Percentiles rank a stretch among this genome's conserved stretches.
phyloP scores from a whole-genome alignment of 2,888 invertebrate genomes.

The Linnaemya tessellans region DNA sequence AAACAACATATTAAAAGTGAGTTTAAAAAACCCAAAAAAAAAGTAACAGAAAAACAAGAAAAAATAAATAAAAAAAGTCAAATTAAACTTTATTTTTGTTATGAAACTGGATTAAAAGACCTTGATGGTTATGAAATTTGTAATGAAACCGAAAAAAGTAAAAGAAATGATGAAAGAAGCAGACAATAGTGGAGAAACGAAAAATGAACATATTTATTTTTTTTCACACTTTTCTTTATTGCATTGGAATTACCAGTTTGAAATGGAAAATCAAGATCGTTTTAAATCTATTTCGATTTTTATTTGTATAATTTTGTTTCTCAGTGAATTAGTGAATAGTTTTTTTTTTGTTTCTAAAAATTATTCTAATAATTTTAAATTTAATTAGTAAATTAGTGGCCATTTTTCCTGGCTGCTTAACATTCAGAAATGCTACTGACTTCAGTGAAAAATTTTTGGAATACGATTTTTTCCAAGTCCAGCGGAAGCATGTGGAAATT shows the following conservation, averaged over 20 bases:
- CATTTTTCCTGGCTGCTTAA: too few species aligned
- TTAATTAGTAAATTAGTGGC: too few species aligned
- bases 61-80: constrained; percentile 52
- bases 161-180: constrained; percentile 47
- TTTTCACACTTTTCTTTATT: background rate
- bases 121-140: constrained; percentile 60
- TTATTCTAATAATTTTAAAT: too few species aligned
- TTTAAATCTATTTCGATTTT: constrained; percentile 1
- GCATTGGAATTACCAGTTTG: constrained; percentile 10
- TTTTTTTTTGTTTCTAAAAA: too few species aligned
- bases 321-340: too few species aligned
- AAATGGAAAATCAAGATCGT: constrained; percentile 2
- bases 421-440: too few species aligned
- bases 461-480: too few species aligned
- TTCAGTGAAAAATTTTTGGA: too few species aligned
- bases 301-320: background rate
- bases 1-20: constrained; percentile 62
- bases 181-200: constrained; percentile 25
- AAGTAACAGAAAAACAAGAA: constrained; percentile 28
- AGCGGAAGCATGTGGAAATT: too few species aligned
- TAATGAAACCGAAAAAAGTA: constrained; percentile 27
- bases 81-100: constrained; percentile 35
- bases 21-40: constrained; percentile 42
- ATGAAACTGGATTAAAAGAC: constrained; percentile 54
- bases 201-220: background rate